Percentiles rank a stretch among this genome's conserved stretches.
Evolutionary conservation across 2,113 vertebrate species (phyloP).

Genomic region (Alosa alosa): DNA sequence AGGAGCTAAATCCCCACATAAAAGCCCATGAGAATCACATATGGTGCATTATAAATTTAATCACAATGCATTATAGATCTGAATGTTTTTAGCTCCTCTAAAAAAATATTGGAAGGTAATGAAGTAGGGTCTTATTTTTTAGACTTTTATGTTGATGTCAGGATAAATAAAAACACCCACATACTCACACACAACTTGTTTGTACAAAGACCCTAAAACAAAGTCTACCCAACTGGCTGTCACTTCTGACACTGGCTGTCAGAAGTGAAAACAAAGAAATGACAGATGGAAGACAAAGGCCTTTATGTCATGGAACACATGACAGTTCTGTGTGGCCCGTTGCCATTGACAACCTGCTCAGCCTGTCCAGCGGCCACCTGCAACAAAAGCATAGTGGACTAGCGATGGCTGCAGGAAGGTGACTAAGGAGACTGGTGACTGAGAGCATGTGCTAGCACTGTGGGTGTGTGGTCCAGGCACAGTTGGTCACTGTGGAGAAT

Average conservation of each 20-base stretch:
- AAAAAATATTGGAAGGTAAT: background rate
- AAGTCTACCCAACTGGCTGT: background rate
- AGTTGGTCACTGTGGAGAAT: too few species aligned
- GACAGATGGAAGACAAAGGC: background rate
- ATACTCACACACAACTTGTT: background rate
- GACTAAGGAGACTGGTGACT: background rate
- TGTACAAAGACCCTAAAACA: background rate
- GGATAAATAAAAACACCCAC: background rate
- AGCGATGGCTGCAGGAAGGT: too few species aligned
- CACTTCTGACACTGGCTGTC: background rate
- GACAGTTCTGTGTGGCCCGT: background rate
- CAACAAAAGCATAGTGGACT: background rate
- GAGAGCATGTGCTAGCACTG: too few species aligned
- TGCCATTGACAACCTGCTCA: background rate
- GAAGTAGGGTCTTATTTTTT: background rate
- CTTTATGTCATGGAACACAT: background rate
- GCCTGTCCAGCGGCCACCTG: background rate
- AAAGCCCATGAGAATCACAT: background rate
- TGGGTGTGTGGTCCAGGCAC: too few species aligned
- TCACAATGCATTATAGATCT: background rate
- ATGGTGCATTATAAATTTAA: slow-evolving; percentile 7
- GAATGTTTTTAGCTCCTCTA: background rate
- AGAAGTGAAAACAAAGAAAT: background rate
- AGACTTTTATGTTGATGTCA: background rate
- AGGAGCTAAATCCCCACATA: background rate